These are phyloP conservation scores for Heliconius nattereri DNA, from an alignment of 1,140 invertebrate genomes.

Conservation along the genomic window DNA sequence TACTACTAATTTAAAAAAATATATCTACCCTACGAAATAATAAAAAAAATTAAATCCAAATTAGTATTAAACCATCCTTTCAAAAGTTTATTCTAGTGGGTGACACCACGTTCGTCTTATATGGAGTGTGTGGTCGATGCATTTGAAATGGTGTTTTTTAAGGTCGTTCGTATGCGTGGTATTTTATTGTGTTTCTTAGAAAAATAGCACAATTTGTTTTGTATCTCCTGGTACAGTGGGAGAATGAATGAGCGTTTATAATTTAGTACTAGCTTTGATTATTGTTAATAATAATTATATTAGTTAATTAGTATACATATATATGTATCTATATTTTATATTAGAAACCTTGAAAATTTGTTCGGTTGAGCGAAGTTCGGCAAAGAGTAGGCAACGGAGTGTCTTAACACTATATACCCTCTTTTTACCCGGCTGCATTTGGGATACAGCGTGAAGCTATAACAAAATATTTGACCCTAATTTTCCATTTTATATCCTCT, in stretches of 20 bases:
- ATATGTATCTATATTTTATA: no score
- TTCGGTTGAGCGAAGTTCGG: no score
- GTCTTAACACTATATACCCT: no score
- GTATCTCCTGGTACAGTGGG: not conserved
- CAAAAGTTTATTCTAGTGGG: not conserved
- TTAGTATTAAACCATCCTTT: not conserved
- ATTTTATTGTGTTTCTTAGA: constrained; percentile 2
- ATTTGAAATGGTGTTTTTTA: not conserved
- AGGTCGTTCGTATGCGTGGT: constrained; percentile 1
- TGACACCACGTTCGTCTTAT: not conserved
- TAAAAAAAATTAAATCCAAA: not conserved
- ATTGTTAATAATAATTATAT: not conserved
- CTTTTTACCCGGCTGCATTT: no score
- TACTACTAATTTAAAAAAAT: no score
- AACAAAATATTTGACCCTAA: no score
- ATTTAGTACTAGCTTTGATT: not conserved
- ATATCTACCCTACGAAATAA: not conserved
- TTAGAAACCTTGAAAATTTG: no score
- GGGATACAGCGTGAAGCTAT: no score
- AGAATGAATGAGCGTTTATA: not conserved
- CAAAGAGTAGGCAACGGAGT: no score
- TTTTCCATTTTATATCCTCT: no score
- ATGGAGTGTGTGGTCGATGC: not conserved
- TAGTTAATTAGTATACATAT: no score
- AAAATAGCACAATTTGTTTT: not conserved